Evolutionary conservation across 2,113 vertebrate genomes (phyloP).

Genomic region (Carassius auratus): DNA sequence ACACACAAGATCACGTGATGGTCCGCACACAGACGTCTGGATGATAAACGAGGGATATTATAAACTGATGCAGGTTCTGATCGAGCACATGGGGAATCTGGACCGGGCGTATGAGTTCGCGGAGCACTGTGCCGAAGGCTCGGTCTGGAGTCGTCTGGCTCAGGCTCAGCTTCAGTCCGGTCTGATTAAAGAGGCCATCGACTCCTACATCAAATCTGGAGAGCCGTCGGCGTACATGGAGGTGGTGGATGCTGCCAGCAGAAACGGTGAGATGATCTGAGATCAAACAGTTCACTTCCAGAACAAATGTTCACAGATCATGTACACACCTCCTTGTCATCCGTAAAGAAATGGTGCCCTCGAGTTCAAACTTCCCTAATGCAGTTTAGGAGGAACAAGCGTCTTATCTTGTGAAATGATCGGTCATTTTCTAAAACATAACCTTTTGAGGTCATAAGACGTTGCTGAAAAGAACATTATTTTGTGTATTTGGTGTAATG

Average conservation of each 20-base stretch:
- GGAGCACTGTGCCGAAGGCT: constrained; percentile 85
- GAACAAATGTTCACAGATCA: no score
- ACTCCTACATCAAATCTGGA: constrained; percentile 89
- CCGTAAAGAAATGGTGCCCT: no score
- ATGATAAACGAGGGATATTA: no score
- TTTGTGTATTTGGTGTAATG: no score
- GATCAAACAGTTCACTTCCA: no score
- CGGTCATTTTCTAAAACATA: no score
- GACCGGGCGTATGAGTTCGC: constrained; percentile 91
- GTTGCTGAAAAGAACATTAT: no score
- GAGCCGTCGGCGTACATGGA: constrained; percentile 89
- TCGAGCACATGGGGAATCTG: constrained; percentile 88
- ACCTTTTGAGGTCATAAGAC: no score
- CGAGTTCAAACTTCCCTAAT: no score
- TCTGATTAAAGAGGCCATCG: constrained; percentile 90
- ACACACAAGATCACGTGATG: background rate
- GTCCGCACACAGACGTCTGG: background rate
- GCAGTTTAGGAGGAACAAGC: no score
- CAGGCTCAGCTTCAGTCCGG: constrained; percentile 86
- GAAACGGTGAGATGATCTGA: constrained; percentile 76
- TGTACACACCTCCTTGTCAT: no score
- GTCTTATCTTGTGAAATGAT: no score
- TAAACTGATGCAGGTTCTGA: constrained; percentile 79
- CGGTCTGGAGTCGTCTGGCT: constrained; percentile 89
- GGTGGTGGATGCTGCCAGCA: constrained; percentile 86